Evolutionary conservation across 1,140 invertebrate species (phyloP).

Genomic region (Cryptotermes secundus): DNA sequence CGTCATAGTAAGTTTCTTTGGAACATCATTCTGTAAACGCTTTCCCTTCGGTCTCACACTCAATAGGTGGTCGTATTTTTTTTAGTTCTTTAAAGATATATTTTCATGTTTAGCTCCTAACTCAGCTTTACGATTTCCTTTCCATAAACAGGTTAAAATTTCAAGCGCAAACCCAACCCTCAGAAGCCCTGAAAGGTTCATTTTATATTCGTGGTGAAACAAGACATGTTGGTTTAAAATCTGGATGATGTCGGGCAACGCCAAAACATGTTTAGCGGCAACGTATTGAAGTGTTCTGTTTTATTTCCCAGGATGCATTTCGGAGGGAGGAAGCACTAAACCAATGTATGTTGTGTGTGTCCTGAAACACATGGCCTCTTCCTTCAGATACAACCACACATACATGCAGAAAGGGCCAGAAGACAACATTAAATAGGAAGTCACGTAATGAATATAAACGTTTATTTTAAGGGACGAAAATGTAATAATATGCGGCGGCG

Average conservation of each 20-base stretch:
- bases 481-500: no score
- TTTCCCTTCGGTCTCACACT: no score
- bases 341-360: neutral
- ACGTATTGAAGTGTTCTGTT: neutral
- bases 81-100: neutral
- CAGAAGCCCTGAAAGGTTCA: neutral
- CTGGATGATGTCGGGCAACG: neutral
- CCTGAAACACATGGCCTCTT: neutral
- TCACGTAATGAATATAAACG: neutral
- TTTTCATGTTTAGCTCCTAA: neutral
- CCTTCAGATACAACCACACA: no score
- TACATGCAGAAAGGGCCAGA: neutral
- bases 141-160: neutral
- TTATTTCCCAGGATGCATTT: slow-evolving; percentile 15
- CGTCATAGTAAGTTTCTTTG: no score
- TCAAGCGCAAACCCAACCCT: neutral
- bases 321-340: neutral
- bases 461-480: neutral
- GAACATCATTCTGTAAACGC: no score
- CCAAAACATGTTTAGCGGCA: neutral
- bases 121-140: slow-evolving; percentile 3
- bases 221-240: neutral
- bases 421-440: neutral
- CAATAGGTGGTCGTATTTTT: no score
- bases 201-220: neutral